Percentiles rank a stretch among this genome's conserved stretches.
These are phyloP conservation scores for Numida meleagris DNA, from an alignment of 2,113 vertebrate species.

Conservation along the genomic window DNA sequence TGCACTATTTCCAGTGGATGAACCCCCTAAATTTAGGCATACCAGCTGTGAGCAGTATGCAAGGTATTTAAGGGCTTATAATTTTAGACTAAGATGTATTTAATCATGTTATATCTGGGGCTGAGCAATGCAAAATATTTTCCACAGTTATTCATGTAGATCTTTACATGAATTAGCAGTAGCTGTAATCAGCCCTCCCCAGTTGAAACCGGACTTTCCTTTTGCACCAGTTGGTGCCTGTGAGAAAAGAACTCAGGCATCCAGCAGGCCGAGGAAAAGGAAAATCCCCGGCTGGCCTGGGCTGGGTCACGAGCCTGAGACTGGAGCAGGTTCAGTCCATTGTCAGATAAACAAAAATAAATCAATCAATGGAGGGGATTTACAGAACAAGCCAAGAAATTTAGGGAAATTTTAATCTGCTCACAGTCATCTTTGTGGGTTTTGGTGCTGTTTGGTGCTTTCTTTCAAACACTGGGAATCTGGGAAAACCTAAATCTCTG, in stretches of 20 bases:
- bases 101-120: conserved; percentile 8
- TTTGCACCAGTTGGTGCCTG: not conserved
- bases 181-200: not conserved
- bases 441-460: not conserved
- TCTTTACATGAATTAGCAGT: not conserved
- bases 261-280: not conserved
- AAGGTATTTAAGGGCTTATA: conserved; percentile 27
- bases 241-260: not conserved
- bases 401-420: not conserved
- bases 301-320: not conserved
- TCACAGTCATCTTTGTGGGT: not conserved
- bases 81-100: conserved; percentile 64
- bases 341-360: not conserved
- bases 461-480: not conserved
- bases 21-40: conserved; percentile 57
- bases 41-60: conserved; percentile 39
- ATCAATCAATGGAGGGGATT: not conserved
- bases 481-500: not conserved
- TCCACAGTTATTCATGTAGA: conserved; percentile 40
- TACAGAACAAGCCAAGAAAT: not conserved
- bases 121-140: conserved; percentile 56
- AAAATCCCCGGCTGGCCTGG: not conserved
- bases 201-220: not conserved
- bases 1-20: not conserved
- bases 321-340: not conserved